phyloP scores from a whole-genome alignment of 1,140 invertebrate species.

The Dermatophagoides farinae region DNA sequence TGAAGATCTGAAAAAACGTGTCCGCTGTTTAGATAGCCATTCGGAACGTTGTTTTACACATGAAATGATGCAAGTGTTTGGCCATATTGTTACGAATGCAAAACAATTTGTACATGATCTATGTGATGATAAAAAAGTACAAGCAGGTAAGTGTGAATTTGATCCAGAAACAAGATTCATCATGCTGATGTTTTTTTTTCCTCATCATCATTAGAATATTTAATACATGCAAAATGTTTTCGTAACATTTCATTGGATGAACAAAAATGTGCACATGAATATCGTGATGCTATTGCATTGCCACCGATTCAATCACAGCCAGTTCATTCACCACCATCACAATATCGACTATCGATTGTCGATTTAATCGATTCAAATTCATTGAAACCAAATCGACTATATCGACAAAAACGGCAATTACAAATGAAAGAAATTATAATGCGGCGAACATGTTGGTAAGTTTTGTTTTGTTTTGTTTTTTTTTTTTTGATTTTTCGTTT shows the following conservation, averaged over 20 bases:
- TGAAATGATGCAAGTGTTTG: conserved; percentile 16
- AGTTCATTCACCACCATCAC: too few species aligned
- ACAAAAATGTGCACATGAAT: conserved; percentile 17
- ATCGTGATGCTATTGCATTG: conserved; percentile 14
- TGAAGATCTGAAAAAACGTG: conserved; percentile 13
- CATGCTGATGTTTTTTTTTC: not conserved
- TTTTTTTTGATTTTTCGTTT: not conserved
- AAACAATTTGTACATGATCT: conserved; percentile 15
- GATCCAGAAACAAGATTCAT: too few species aligned
- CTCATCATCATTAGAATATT: conserved; percentile 11
- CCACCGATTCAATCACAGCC: conserved; percentile 4
- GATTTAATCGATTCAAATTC: too few species aligned
- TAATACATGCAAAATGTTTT: conserved; percentile 17
- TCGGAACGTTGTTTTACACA: conserved; percentile 14
- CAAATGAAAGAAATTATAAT: conserved; percentile 16
- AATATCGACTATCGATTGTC: too few species aligned
- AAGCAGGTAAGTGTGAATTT: conserved; percentile 12
- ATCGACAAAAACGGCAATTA: conserved; percentile 12
- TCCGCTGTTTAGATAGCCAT: conserved; percentile 15
- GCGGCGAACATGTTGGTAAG: conserved; percentile 17
- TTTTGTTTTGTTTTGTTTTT: not conserved
- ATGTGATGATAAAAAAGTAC: conserved; percentile 14
- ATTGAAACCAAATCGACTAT: not conserved
- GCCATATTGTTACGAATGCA: conserved; percentile 15
- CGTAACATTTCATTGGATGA: conserved; percentile 18